Base-by-base conservation (phyloP, 2,797 vertebrate species). In the Sebastiscus tertius region DNA sequence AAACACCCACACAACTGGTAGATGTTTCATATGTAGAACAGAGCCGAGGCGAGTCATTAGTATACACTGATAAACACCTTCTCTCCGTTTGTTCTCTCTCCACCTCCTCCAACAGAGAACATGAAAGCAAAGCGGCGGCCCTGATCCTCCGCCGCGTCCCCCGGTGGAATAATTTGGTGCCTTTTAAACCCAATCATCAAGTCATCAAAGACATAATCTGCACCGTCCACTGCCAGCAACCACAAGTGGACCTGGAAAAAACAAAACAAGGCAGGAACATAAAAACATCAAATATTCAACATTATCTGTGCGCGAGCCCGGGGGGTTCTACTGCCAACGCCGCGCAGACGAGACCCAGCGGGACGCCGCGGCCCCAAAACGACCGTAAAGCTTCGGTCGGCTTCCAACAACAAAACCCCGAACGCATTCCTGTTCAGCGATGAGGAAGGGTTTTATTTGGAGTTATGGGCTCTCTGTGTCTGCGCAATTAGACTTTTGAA, bases 281-380 rank as follows among this genome's bases (percentile, higher is more conserved):
- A 55, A 78, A 80, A 80, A 72, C 74, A 65, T 84, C 22, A 86
- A 69, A 82, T 64, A 75, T 76, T 68, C 72, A 65, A 66, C 16
- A 1, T 70, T 62, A 64, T 85, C 24, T 67, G 59, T 26, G 61
- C 5, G 3, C 0, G 26, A 54, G 42, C 56, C 63, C 5, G 42
- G 26, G 36, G 67, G 29, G 12, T 79, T 1, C 70, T 59, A 58
- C 8, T 55, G 68, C 82, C 84, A 65, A 4, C 12, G 27, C 72
- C 2, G 58, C 4, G 82, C 73, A 71, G 61, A 81, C 7, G 39
- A 72, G 77, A 79, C 59, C 69, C 85, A 69, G 56, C 12, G 62
- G 67, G 62, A 73, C 63, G 1, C 2, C 58, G 18, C 2, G n/a
- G 58, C 8, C 46, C 14, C 65, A 27, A 18, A 74, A 54, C 9